phyloP scores from a whole-genome alignment of 2,888 invertebrate species.

The Sicus ferrugineus region DNA sequence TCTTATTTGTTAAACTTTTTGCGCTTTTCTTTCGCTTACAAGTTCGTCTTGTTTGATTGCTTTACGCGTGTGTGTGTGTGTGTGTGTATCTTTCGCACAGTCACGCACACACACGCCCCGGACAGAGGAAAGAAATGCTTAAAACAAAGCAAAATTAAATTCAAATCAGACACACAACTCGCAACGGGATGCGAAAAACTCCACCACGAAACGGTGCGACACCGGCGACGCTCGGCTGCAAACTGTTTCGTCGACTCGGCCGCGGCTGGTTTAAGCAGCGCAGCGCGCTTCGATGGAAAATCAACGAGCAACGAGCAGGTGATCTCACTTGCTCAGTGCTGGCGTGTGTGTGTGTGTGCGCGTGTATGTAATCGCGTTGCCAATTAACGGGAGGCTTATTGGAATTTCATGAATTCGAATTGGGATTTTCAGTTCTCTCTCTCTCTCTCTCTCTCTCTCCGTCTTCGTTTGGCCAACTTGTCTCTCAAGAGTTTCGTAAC shows the following conservation, averaged over 20 bases:
- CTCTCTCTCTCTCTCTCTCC: constrained; percentile 6
- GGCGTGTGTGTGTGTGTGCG: neutral
- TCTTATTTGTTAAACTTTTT: too few relatives aligned
- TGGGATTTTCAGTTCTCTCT: too few relatives aligned
- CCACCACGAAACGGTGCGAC: constrained; percentile 40
- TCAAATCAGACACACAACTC: neutral
- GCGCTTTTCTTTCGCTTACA: too few relatives aligned
- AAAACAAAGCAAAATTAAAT: neutral
- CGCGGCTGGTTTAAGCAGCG: constrained; percentile 11
- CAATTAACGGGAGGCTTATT: constrained; percentile 4
- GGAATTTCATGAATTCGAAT: constrained; percentile 3
- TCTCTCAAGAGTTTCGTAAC: too few relatives aligned
- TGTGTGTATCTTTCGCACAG: too few relatives aligned
- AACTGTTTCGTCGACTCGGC: constrained; percentile 38
- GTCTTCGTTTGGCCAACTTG: too few relatives aligned
- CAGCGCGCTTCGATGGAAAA: neutral
- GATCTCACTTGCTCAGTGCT: neutral
- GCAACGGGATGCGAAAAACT: constrained; percentile 37
- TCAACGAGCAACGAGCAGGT: neutral
- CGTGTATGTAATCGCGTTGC: neutral
- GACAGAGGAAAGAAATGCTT: too few relatives aligned
- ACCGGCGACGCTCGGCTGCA: constrained; percentile 42
- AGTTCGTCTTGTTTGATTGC: too few relatives aligned
- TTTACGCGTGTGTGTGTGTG: too few relatives aligned
- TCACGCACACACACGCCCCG: too few relatives aligned